Evolutionary conservation across 2,113 vertebrate species (phyloP).

Genomic region (Phyllostomus hastatus): DNA sequence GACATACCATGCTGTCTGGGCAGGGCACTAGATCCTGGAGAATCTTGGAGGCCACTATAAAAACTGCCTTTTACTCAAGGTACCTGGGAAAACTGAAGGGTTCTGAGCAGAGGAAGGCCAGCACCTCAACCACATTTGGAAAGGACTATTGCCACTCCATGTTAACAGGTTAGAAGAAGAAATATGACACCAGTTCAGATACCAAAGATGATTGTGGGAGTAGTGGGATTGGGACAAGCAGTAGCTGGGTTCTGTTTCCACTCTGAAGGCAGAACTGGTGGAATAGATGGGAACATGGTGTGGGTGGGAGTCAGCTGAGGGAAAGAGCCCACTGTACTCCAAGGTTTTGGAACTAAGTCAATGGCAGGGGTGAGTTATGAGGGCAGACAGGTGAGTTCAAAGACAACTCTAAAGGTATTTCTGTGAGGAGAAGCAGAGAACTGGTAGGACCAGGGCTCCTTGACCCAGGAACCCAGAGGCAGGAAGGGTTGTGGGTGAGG

Average conservation of each 20-base stretch:
- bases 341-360: background rate
- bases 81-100: background rate
- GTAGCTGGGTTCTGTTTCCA: no score
- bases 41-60: background rate
- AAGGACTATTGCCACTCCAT: background rate
- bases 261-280: background rate
- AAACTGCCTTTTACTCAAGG: background rate
- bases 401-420: no score
- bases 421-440: background rate
- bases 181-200: background rate
- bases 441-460: background rate
- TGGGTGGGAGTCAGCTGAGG: background rate
- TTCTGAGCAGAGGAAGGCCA: background rate
- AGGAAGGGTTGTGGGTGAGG: no score
- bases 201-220: background rate
- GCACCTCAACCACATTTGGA: background rate
- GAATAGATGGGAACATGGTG: background rate
- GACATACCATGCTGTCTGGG: background rate
- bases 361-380: no score
- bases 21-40: background rate
- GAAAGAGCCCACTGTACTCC: background rate
- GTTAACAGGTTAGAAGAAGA: background rate
- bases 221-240: accelerated
- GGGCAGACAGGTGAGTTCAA: background rate
- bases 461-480: background rate